phyloP scores from a whole-genome alignment of 1,140 invertebrate genomes.

The Trissolcus basalis region DNA sequence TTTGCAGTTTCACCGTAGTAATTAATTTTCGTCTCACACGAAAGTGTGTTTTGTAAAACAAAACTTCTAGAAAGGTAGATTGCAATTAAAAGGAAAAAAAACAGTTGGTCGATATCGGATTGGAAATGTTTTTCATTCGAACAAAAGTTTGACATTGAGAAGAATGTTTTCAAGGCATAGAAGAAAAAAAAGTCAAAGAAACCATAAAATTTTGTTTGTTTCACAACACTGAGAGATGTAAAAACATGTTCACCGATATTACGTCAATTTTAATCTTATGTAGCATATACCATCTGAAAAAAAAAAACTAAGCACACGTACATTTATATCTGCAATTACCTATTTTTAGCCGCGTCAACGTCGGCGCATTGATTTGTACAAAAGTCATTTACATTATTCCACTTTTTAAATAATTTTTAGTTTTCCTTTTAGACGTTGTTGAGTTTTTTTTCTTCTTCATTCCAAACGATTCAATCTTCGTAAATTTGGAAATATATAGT shows the following conservation, averaged over 20 bases:
- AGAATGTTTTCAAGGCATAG: not conserved
- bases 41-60: not conserved
- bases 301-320: constrained; percentile 10
- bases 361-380: not conserved
- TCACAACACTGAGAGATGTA: constrained; percentile 3
- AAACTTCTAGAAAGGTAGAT: constrained; percentile 15
- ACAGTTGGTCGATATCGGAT: not conserved
- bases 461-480: no score
- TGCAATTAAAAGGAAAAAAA: constrained; percentile 8
- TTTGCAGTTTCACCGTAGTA: constrained; percentile 19
- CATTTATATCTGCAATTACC: constrained; percentile 20
- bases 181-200: constrained; percentile 1
- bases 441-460: no score
- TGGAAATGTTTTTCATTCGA: not conserved
- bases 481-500: no score
- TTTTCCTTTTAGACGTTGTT: no score
- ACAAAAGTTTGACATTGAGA: not conserved
- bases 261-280: constrained; percentile 8
- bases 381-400: constrained; percentile 10
- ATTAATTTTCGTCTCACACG: constrained; percentile 19
- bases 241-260: constrained; percentile 11
- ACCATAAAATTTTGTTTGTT: constrained; percentile 3
- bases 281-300: constrained; percentile 3
- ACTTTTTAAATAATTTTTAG: not conserved
- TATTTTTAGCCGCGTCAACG: constrained; percentile 20